Evolutionary conservation across 2,797 vertebrate genomes (phyloP).

Genomic region (Mormyrops boulengeri): DNA sequence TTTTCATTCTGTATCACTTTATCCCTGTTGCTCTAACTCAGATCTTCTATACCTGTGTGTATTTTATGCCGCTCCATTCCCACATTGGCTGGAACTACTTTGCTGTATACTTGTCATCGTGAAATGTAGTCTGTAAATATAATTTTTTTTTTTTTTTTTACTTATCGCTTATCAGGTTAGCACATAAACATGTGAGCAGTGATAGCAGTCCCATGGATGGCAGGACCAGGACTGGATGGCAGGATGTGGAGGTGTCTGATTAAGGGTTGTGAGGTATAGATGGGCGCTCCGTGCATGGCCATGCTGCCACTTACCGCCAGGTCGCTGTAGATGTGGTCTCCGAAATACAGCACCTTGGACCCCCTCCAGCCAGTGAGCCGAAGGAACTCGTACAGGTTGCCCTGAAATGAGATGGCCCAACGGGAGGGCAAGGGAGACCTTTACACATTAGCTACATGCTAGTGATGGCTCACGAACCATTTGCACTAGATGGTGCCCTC

Average conservation of each 20-base stretch:
- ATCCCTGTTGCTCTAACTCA: neutral
- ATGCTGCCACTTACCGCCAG: conserved; percentile 76
- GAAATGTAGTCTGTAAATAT: neutral
- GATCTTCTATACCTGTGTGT: neutral
- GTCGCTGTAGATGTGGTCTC: conserved; percentile 99
- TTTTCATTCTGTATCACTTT: neutral
- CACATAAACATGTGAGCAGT: neutral
- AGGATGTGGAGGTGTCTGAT: neutral
- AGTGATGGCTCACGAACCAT: neutral
- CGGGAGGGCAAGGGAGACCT: neutral
- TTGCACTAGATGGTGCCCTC: neutral
- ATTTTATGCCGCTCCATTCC: neutral
- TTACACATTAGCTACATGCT: neutral
- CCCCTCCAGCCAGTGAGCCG: conserved; percentile 97
- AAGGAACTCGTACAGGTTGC: conserved; percentile 96
- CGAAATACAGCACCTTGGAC: conserved; percentile 95
- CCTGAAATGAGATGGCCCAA: conserved; percentile 53
- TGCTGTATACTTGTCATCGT: neutral
- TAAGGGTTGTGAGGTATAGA: neutral
- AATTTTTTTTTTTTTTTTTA: neutral
- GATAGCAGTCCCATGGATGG: neutral
- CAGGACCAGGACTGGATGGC: neutral
- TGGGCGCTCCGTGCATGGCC: neutral
- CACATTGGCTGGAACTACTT: neutral
- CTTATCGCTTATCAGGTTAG: neutral